Base-by-base conservation (phyloP, 1,140 invertebrate species). In the Drosophila orena region DNA sequence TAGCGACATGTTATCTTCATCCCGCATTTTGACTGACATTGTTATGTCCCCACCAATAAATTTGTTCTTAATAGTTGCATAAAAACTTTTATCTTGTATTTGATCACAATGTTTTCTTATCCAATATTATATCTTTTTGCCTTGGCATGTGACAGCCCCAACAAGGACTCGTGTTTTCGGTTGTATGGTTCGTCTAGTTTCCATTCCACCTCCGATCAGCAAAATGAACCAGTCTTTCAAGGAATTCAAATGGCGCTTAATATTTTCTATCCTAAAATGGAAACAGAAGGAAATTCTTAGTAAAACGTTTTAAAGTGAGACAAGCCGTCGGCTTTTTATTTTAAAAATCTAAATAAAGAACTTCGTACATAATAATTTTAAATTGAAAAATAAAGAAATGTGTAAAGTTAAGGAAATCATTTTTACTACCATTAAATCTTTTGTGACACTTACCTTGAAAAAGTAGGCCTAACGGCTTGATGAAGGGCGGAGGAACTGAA, bases 1-100 rank as follows among this genome's bases (percentile, higher is more conserved):
- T 92, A 97, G 97, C 2, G 97, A 98, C 93, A 94, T 97, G 91
- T 24, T 4, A 17, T 17, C 17, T 17, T 17, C 17, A 17, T 17
- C 40, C 97, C 97, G 10, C 95, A 95, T n/a, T 95, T 96, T 17
- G 15, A 24, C 24, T 24, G 24, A 24, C 24, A 24, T 4, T 4
- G 24, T 24, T 24, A 24, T 24, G 4, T 24, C 46, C 46, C 43
- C 8, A 20, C 8, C 5, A 53, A 38, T 24, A 17, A 14, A 34
- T 8, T 1, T 35, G 4, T n/a, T 37, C 60, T 75, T 83, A 60
- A 65, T 79, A 83, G 71, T 81, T 85, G 60, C 72, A 85, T 85
- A 85, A 85, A 85, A 85, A 86, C 64, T 47, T 66, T 70, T 70
- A 88, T 80, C 58, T 76, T 85, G 81, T 88, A 88, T 85, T 85